Percentiles rank a stretch among this genome's conserved stretches.
Evolutionary conservation across 1,140 invertebrate species (phyloP).

Genomic region (Lethrus apterus): DNA sequence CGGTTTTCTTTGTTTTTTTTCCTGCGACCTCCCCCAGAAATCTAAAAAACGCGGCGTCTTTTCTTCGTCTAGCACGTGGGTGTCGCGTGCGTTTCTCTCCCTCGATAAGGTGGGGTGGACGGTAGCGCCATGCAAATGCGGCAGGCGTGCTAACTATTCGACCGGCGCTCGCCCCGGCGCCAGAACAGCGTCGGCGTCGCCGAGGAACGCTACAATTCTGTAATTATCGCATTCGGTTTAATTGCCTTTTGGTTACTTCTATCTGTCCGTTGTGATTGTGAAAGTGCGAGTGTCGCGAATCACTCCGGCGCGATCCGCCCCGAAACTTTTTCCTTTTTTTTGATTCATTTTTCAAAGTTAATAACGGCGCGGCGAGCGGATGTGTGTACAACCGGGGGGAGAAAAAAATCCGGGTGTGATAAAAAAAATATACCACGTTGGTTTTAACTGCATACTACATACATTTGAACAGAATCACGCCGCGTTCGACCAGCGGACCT

Average conservation of each 20-base stretch:
- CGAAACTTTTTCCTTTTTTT: too few species aligned
- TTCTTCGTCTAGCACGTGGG: conserved; percentile 22
- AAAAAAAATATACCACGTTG: conserved; percentile 37
- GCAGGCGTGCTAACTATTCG: conserved; percentile 39
- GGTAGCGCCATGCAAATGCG: conserved; percentile 40
- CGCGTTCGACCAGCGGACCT: conserved; percentile 22
- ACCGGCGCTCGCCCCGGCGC: conserved; percentile 35
- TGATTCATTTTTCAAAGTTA: neutral
- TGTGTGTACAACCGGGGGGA: conserved; percentile 4
- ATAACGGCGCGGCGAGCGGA: neutral
- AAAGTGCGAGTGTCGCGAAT: conserved; percentile 1
- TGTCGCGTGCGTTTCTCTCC: conserved; percentile 19
- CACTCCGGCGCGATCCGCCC: neutral
- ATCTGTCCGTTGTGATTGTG: conserved; percentile 4
- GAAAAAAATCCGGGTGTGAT: conserved; percentile 31
- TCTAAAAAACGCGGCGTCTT: conserved; percentile 25
- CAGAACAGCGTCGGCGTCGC: conserved; percentile 39
- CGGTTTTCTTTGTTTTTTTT: too few species aligned
- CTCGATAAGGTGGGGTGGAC: conserved; percentile 32
- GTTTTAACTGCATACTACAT: conserved; percentile 35
- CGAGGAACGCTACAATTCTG: conserved; percentile 34
- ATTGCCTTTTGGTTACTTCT: conserved; percentile 7
- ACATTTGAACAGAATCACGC: conserved; percentile 32
- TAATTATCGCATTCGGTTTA: conserved; percentile 27
- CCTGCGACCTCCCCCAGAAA: conserved; percentile 20